These are phyloP conservation scores for Mastomys coucha DNA, from an alignment of 2,113 vertebrate species.

Conservation along the genomic window DNA sequence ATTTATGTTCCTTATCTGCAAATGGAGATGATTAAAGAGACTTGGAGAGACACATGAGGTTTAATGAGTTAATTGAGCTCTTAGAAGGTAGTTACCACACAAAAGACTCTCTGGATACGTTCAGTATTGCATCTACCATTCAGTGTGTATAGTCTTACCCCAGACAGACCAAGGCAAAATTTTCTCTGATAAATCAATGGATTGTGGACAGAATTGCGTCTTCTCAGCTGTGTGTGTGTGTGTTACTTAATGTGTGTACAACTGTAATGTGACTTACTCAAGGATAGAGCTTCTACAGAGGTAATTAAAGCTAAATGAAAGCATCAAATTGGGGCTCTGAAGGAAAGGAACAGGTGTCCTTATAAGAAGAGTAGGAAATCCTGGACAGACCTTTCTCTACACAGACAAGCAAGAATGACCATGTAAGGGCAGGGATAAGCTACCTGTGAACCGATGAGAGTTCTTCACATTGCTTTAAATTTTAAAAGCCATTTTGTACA, in stretches of 20 bases:
- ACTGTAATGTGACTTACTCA: not conserved
- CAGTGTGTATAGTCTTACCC: not conserved
- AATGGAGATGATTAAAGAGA: slow-evolving; percentile 57
- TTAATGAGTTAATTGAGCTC: slow-evolving; percentile 66
- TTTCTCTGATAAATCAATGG: slow-evolving; percentile 27
- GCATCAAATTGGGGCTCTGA: not conserved
- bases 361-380: not conserved
- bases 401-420: not conserved
- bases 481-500: slow-evolving; percentile 35
- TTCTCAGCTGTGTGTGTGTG: not conserved
- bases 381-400: not conserved
- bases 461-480: not conserved
- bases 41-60: slow-evolving; percentile 3
- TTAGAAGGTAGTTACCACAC: not conserved
- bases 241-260: not conserved
- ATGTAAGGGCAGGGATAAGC: not conserved
- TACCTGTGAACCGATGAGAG: not conserved
- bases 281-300: not conserved
- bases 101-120: not conserved
- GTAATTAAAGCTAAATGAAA: not conserved
- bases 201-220: not conserved
- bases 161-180: not conserved
- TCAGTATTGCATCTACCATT: slow-evolving; percentile 22
- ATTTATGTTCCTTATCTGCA: slow-evolving; percentile 62
- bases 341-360: not conserved